A percentile compares a stretch with the other conserved stretches of the same genome.
phyloP scores from a whole-genome alignment of 1,140 invertebrate species.

The Thaumetopoea pityocampa region DNA sequence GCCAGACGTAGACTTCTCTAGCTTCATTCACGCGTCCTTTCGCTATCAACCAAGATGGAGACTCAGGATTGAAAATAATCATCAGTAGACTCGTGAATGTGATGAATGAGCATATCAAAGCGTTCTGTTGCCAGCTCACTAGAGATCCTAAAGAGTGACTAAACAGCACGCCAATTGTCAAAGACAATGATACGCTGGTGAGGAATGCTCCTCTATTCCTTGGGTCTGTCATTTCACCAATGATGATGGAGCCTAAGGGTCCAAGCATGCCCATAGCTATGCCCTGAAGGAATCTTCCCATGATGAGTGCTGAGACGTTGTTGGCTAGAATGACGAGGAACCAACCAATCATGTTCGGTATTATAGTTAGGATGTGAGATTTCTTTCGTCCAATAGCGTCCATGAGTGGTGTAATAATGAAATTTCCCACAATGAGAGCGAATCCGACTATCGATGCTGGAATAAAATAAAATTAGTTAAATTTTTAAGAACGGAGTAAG shows the following conservation, averaged over 20 bases:
- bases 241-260: constrained; percentile 60
- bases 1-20: constrained; percentile 50
- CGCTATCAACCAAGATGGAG: constrained; percentile 57
- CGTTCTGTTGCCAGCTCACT: constrained; percentile 59
- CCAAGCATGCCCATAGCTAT: constrained; percentile 64
- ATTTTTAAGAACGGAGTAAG: no score
- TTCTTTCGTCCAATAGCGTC: constrained; percentile 49
- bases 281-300: constrained; percentile 55
- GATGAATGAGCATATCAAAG: constrained; percentile 53
- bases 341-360: constrained; percentile 53
- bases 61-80: constrained; percentile 59
- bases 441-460: constrained; percentile 65
- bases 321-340: constrained; percentile 46
- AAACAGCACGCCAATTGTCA: constrained; percentile 57
- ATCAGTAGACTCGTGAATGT: constrained; percentile 50
- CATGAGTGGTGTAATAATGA: constrained; percentile 57
- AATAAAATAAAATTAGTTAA: constrained; percentile 24
- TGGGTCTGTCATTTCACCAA: constrained; percentile 69
- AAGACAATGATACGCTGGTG: constrained; percentile 54
- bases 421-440: constrained; percentile 56
- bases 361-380: constrained; percentile 46
- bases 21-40: constrained; percentile 55
- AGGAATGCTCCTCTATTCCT: constrained; percentile 56
- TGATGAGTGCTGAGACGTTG: constrained; percentile 48
- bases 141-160: constrained; percentile 45